A percentile compares a stretch with the other conserved stretches of the same genome.
Evolutionary conservation across 2,888 invertebrate genomes (phyloP).

Genomic region (Apoda limacodes): DNA sequence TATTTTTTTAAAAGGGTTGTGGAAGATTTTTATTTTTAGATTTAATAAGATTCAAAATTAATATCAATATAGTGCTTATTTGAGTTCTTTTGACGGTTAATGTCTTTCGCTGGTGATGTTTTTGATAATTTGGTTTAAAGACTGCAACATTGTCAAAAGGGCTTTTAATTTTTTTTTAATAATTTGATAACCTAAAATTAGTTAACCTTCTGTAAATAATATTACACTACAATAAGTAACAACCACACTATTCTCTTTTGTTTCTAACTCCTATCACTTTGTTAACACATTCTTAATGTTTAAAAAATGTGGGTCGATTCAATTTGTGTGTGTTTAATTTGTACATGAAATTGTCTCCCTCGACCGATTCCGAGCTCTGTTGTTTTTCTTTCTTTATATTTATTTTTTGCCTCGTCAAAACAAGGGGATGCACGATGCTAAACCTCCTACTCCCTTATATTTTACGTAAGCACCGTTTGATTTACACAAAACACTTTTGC

Average conservation of each 20-base stretch:
- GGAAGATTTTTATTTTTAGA: too few relatives aligned
- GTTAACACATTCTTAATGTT: slow-evolving; percentile 56
- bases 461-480: slow-evolving; percentile 27
- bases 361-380: slow-evolving; percentile 59
- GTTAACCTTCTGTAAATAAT: slow-evolving; percentile 47
- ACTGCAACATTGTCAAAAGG: slow-evolving; percentile 23
- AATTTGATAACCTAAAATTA: too few relatives aligned
- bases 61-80: too few relatives aligned
- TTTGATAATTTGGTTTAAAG: too few relatives aligned
- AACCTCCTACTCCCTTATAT: slow-evolving; percentile 51
- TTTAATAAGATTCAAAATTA: too few relatives aligned
- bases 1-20: slow-evolving; percentile 68
- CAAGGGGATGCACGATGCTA: slow-evolving; percentile 70
- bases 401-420: slow-evolving; percentile 51
- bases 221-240: slow-evolving; percentile 43
- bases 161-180: too few relatives aligned
- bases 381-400: slow-evolving; percentile 36
- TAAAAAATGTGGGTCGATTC: slow-evolving; percentile 30
- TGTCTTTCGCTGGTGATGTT: slow-evolving; percentile 22
- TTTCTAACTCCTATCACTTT: slow-evolving; percentile 34
- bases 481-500: slow-evolving; percentile 25
- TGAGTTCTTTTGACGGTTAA: slow-evolving; percentile 36
- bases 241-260: slow-evolving; percentile 40
- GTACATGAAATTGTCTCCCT: slow-evolving; percentile 57
- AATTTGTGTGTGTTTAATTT: slow-evolving; percentile 43